Evolutionary conservation across 2,797 vertebrate species (phyloP), one percentile per base, ranked within the genome.

Genomic region (Coranthus polyacanthus): DNA sequence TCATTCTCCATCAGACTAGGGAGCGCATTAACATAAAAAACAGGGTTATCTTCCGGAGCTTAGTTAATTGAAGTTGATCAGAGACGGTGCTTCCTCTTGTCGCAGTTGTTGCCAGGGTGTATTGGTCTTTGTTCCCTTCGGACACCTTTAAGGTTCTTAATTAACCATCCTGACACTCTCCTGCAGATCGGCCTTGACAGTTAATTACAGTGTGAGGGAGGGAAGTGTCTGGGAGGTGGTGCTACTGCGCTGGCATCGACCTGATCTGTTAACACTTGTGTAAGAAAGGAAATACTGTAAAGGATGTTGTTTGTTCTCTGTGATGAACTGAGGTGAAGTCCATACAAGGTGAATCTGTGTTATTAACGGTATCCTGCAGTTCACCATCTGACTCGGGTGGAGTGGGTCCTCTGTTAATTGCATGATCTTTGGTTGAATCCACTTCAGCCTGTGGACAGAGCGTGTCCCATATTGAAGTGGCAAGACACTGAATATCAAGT

Each of bases 61-160:
- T 58, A 74, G 72, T 87, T 92, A 92, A 94, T 92, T 92, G 88
- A 92, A 91, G 86, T 87, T 91, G 90, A 93, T 93, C 86, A 89
- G 86, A 79, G 79, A 59, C 78, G 32, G 71, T 83, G 88, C 90
- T 88, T 79, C 79, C 29, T 20, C 51, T 24, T 83, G 87, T 80
- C 52, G 34, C 68, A 32, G 67, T 62, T 64, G 73, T 84, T 81
- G 79, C 84, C 22, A 15, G 73, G 75, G 72, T 71, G 74, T 80
- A 79, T 79, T 55, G 82, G 46, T 80, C 83, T 92, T 88, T 90
- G 85, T 93, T 93, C 77, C 64, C 68, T 52, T 82, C 86, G 77
- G 84, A 89, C 83, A 88, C 79, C 86, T 93, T 86, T 84, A 81
- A 80, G 83, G 65, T 90, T 88, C 83, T 85, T 91, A 89, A 94